Evolutionary conservation across 2,888 invertebrate species (phyloP), one percentile per base, ranked within the genome.

Genomic region (Drosophila niveifrons): DNA sequence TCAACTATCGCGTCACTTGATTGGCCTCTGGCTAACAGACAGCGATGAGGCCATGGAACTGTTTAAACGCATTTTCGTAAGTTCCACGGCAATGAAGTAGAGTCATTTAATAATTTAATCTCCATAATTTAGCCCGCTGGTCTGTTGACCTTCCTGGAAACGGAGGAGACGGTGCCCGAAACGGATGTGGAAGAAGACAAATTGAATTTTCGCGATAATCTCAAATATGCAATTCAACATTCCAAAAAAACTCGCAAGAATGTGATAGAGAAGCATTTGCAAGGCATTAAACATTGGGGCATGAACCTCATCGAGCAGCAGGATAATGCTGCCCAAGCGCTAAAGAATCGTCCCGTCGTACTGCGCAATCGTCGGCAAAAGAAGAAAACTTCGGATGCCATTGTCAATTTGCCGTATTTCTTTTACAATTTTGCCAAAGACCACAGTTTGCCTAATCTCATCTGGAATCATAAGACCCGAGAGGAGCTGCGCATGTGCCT

Each of bases 381-480:
- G 58, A 93, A 93, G 80, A 92, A 92, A 71, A 91, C 87, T 15
- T 82, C 86, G 0, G 93, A 93, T 17, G 75, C 80, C 11, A 77
- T 92, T 57, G 80, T 92, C 15, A 93, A 93, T 87, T 83, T 93
- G 97, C 95, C 95, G 55, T 94, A 98, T 78, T 99, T 99, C 93
- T 99, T 98, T 93, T 98, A 97, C 93, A 97, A 98, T 93, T 99
- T 99, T 93, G 95, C 95, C 90, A 95, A 95, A 90, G 98, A 99
- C 93, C 99, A 99, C 91, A 96, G 97, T 64, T 94, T 98, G 92
- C 98, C 99, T 0, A 98, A 99, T 93, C 94, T 99, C 43, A 98
- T 99, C 89, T 99, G 99, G 99, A 99, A 99, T 92, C 98, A 98
- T 90, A 98, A 98, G 96, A 99, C 99, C 0, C 94, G 99, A 53